Base-by-base conservation (phyloP, 35 echinoderm and acorn worm genomes). In the Ptychodera flava region DNA sequence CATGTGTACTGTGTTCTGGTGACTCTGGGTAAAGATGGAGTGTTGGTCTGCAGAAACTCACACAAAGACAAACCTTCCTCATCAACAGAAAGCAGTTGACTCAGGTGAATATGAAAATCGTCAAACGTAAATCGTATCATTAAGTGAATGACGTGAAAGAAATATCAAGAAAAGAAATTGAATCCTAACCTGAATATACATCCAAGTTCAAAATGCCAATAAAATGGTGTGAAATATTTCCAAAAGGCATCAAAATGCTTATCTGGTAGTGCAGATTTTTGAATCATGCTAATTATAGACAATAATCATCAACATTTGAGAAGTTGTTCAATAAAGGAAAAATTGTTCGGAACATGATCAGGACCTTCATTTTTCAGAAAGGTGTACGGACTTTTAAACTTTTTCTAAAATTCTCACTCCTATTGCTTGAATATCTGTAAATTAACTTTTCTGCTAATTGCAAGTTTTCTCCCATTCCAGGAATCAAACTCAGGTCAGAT, bases 1-100 rank as follows among this genome's bases (percentile, higher is more conserved):
- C 84, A 88, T 33, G 77, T 99, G 0, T 90, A 99, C 86, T 99
- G 96, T 80, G 33, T 99, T 15, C 81, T 94, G 31, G 83, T 99
- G 6, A 99, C 96, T 2, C 45, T 99, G 29, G 96, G 91, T 32
- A 81, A 90, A 85, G 85, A 99, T 79, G 96, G 96, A 12, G 79
- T 92, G 1, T 79, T 99, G 28, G 84, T 99, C 0, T 87, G 90
- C 33, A 81, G 95, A 34, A 94, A 94, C 81, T 83, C 85, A 15
- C 87, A 99, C 34, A 85, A 92, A 28, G 88, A 99, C 29, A 88
- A 99, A 37, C 76, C 37, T 34, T 99, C 22, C 45, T 97, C 79
- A 31, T 94, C 27, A 16, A 84, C 37, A 78, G 77, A 28, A 85
- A 77, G 29, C 53, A 52, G 30, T 81, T 15, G 32, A 77, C 80